Evolutionary conservation across 2,113 vertebrate genomes (phyloP), one percentile per base, ranked within the genome.

Genomic region (Malurus elegans): DNA sequence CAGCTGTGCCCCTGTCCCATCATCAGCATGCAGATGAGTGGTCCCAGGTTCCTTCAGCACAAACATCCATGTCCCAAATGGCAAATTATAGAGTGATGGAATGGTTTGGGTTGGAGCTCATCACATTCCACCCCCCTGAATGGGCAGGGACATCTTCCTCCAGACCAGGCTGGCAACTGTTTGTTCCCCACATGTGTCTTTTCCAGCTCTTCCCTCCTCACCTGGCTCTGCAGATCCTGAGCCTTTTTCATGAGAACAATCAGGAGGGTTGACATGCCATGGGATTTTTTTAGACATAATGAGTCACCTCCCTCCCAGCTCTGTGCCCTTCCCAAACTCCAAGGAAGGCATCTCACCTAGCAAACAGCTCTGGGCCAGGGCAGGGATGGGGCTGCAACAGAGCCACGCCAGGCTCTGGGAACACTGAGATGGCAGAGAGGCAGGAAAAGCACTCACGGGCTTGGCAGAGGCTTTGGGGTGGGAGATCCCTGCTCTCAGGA

Each of bases 1-100:
- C 76, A 16, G 24, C 2, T 0, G 4, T 16, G 50, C 40, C 47
- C 50, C 31, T 14, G 28, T 20, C 34, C 32, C 79, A 9, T 16
- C 31, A 26, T 40, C 50, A 36, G 40, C 34, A 4, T 62, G 3
- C 0, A 2, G 44, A 7, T 20, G 26, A 79, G 36, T 0, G 2
- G 9, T 12, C 17, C 34, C 34, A 8, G 8, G 9, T 5, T 42
- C 48, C 76, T 72, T 10, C 72, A 25, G 34, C 81, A 28, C 14
- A 0, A 13, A 14, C 29, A 23, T 6, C 60, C 26, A 2, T 3
- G 1, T 8, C 56, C 69, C 51, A n/a, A 14, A 40, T 0, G 8
- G 28, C 32, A 65, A 69, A 69, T 45, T 25, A 40, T 0, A 24
- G 29, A 53, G 47, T 9, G 2, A 0, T 26, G 34, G 53, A 19